Evolutionary conservation across 2,888 invertebrate species (phyloP), one percentile per base, ranked within the genome.

Genomic region (Kryphioiulus occultus): DNA sequence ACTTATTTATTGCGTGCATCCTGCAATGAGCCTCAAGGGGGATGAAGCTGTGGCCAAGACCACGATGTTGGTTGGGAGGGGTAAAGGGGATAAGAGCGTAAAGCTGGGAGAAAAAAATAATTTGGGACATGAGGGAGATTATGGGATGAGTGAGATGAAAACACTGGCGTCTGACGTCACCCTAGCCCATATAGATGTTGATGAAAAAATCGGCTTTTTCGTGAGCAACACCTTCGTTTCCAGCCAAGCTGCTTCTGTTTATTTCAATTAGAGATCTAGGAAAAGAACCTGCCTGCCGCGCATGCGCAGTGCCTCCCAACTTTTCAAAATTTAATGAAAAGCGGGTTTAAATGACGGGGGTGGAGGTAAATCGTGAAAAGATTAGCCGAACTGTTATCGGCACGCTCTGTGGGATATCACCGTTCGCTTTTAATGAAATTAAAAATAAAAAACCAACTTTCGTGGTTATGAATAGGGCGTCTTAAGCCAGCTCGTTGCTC

Each of bases 41-140:
- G 68, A 68, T 26, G n/a, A 68, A 68, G 68, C 68, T 68, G 68
- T 68, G 68, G 68, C 68, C 26, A 68, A 68, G 68, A 68, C 26
- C 26, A 26, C 68, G 26, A 9, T 26, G 68, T 68, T 68, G 68
- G 68, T 26, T 68, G 44, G 3, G 44, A 10, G 26, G 26, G 22
- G 35, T 35, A 7, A 2, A 35, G 68, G 68, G n/a, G 68, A 68
- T 17, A 47, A 22, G 22, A 10, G 22, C 59, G 17, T 59, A n/a
- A 59, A 22, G 17, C n/a, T n/a, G 68, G 68, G 26, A 68, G 68
- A 68, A 26, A 68, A 68, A 68, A 68, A 68, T 68, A 68, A 68
- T 68, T 68, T 68, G 68, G 68, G 68, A 68, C 68, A 26, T 68
- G 26, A 12, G 26, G 10, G 10, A 68, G 68, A 68, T 68, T 68